Percentiles rank a stretch among this genome's conserved stretches.
These are phyloP conservation scores for Prochilodus magdalenae DNA, from an alignment of 2,113 vertebrate genomes.

Conservation along the genomic window DNA sequence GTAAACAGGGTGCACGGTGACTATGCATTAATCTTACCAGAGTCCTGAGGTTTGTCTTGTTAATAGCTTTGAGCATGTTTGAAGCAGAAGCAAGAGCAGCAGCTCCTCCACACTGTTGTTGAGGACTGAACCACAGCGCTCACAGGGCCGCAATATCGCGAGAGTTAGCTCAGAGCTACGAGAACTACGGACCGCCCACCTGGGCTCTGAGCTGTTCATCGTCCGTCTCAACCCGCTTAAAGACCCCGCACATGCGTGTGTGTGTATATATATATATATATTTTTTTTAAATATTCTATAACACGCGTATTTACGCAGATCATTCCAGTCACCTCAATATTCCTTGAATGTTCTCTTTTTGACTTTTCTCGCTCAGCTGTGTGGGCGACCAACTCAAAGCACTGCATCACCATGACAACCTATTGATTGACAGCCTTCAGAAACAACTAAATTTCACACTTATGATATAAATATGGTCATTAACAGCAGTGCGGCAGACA, in stretches of 20 bases:
- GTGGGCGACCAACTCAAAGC: neutral
- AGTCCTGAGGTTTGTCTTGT: constrained; percentile 65
- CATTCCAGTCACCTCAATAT: too few species aligned
- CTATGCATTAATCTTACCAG: constrained; percentile 66
- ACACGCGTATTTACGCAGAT: too few species aligned
- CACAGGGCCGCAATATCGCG: constrained; percentile 22
- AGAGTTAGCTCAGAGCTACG: constrained; percentile 2
- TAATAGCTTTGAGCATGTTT: constrained; percentile 69
- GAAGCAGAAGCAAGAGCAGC: neutral
- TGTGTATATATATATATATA: neutral
- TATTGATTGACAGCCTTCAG: neutral
- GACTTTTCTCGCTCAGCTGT: too few species aligned
- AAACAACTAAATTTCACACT: too few species aligned
- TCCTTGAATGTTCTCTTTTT: too few species aligned
- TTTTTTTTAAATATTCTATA: too few species aligned
- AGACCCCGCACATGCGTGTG: too few species aligned
- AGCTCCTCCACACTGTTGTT: neutral
- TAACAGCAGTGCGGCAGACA: too few species aligned
- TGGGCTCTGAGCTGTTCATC: neutral
- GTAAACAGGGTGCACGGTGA: too few species aligned
- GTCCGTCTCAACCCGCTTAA: too few species aligned
- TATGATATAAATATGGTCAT: too few species aligned
- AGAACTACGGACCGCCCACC: neutral
- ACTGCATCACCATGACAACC: neutral
- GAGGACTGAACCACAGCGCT: neutral